phyloP scores from a whole-genome alignment of 2,888 invertebrate species.

The Teleiodes luculella region DNA sequence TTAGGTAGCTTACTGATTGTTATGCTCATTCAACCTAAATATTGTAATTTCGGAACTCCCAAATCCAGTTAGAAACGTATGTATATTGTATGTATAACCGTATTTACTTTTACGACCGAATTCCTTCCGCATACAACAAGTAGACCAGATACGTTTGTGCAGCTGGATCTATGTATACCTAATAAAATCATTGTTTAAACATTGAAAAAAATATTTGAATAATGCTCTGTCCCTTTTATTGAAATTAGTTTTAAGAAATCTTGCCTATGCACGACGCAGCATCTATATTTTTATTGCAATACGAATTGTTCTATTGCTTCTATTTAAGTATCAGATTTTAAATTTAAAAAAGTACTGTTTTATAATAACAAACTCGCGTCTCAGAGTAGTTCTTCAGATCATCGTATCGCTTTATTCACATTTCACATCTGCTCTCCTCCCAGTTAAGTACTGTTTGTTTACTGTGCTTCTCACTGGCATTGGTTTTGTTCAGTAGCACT shows the following conservation, averaged over 20 bases:
- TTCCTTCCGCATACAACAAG: conserved; percentile 41
- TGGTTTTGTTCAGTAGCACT: conserved; percentile 22
- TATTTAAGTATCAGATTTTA: too few relatives aligned
- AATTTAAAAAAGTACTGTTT: too few relatives aligned
- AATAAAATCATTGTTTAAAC: not conserved
- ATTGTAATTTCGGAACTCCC: conserved; percentile 28
- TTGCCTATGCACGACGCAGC: too few relatives aligned
- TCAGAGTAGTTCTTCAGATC: not conserved
- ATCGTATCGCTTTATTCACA: not conserved
- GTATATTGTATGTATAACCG: too few relatives aligned
- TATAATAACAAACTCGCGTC: too few relatives aligned
- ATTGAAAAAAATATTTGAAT: not conserved
- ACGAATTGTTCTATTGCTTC: too few relatives aligned
- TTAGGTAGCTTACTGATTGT: not conserved
- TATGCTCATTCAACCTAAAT: conserved; percentile 10
- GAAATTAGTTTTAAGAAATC: not conserved
- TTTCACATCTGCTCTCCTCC: not conserved
- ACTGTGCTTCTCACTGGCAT: conserved; percentile 14
- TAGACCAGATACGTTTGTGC: not conserved
- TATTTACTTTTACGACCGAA: conserved; percentile 33
- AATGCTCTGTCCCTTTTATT: not conserved
- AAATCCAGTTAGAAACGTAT: conserved; percentile 35
- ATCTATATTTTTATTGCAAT: too few relatives aligned
- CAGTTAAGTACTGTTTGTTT: conserved; percentile 11
- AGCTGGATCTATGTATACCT: not conserved